phyloP scores from a whole-genome alignment of 2,888 invertebrate species.

The Phalera bucephala region DNA sequence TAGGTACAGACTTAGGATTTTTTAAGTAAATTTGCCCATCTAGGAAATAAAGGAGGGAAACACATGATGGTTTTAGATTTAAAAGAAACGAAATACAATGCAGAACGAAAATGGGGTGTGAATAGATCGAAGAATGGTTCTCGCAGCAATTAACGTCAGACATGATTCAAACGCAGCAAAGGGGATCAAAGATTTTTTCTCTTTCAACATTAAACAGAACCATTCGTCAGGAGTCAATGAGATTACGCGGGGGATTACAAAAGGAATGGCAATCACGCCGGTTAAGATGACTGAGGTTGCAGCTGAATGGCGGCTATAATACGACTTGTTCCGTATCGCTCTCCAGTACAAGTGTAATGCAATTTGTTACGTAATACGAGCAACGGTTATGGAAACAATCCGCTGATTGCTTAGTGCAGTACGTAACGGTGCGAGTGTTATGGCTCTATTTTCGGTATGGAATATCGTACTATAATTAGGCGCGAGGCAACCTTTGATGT shows the following conservation, averaged over 20 bases:
- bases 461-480: slow-evolving; percentile 47
- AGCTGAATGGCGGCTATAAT: slow-evolving; percentile 50
- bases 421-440: slow-evolving; percentile 49
- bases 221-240: slow-evolving; percentile 49
- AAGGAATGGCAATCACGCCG: slow-evolving; percentile 39
- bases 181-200: slow-evolving; percentile 34
- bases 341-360: slow-evolving; percentile 39
- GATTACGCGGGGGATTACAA: slow-evolving; percentile 52
- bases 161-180: slow-evolving; percentile 26
- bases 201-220: slow-evolving; percentile 40
- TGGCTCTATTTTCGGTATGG: slow-evolving; percentile 53
- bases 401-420: slow-evolving; percentile 44
- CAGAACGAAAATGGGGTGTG: slow-evolving; percentile 5
- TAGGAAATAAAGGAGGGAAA: no score
- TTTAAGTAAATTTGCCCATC: no score
- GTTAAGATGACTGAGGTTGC: slow-evolving; percentile 39
- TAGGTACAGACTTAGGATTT: no score
- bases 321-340: slow-evolving; percentile 33
- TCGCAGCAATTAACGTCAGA: slow-evolving; percentile 16
- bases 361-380: slow-evolving; percentile 53
- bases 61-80: no score
- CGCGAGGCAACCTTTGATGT: slow-evolving; percentile 28
- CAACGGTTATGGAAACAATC: slow-evolving; percentile 65
- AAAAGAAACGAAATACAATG: slow-evolving; percentile 6
- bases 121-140: slow-evolving; percentile 1